A percentile compares a stretch with the other conserved stretches of the same genome.
Evolutionary conservation across 2,113 vertebrate genomes (phyloP).

Genomic region (Ammodytes marinus): DNA sequence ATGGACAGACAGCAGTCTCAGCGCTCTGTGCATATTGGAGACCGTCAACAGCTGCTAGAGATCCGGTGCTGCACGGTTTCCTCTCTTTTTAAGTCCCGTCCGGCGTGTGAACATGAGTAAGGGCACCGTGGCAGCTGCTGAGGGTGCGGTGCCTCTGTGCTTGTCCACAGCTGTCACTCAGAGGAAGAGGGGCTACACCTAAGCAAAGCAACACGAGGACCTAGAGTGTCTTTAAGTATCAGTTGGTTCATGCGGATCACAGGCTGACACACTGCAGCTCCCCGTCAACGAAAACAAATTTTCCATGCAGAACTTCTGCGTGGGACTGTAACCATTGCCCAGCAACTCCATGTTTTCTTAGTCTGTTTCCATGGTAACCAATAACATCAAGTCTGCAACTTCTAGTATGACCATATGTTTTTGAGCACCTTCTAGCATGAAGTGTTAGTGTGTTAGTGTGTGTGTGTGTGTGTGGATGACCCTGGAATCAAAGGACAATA

Average conservation of each 20-base stretch:
- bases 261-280: not conserved
- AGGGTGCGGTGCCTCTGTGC: slow-evolving; percentile 1
- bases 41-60: slow-evolving; percentile 56
- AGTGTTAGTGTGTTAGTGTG: not conserved
- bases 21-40: slow-evolving; percentile 45
- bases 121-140: slow-evolving; percentile 41
- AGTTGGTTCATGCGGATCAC: slow-evolving; percentile 1
- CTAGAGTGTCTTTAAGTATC: not conserved
- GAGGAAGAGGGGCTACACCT: not conserved
- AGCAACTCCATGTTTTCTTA: slow-evolving; percentile 35
- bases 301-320: slow-evolving; percentile 6
- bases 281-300: not conserved
- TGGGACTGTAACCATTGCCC: slow-evolving; percentile 30
- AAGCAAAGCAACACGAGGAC: not conserved
- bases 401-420: slow-evolving; percentile 10
- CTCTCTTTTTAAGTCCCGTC: slow-evolving; percentile 41
- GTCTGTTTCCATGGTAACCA: slow-evolving; percentile 77
- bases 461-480: not conserved
- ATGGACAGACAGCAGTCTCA: slow-evolving; percentile 49
- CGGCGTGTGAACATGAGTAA: slow-evolving; percentile 57
- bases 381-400: slow-evolving; percentile 42
- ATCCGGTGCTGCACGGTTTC: slow-evolving; percentile 44
- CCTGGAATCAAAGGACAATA: not conserved
- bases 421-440: not conserved
- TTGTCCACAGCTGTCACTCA: slow-evolving; percentile 61